A percentile compares a stretch with the other conserved stretches of the same genome.
phyloP scores from a whole-genome alignment of 2,797 vertebrate genomes.

The Amblyopsis hoosieri region DNA sequence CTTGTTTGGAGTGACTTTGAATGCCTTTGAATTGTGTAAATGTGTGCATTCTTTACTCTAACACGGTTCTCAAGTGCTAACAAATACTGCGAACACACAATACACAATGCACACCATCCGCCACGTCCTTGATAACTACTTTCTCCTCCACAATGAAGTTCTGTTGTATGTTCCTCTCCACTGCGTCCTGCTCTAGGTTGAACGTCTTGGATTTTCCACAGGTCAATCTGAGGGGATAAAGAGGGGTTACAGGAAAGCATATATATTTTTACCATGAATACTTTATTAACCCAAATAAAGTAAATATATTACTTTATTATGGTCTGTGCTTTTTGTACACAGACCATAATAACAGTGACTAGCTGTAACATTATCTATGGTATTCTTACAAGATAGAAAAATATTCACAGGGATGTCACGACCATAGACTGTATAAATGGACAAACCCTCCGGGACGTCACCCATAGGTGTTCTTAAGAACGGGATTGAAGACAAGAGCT shows the following conservation, averaged over 20 bases:
- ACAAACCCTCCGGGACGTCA: no score
- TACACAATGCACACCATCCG: constrained; percentile 46
- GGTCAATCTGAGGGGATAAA: constrained; percentile 57
- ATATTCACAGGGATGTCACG: no score
- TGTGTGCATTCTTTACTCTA: no score
- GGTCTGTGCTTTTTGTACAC: no score
- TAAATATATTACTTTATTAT: no score
- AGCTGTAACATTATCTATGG: no score
- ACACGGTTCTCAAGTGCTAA: neutral
- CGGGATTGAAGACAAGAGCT: no score
- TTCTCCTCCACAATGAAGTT: constrained; percentile 22
- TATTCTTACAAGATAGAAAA: no score
- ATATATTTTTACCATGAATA: no score
- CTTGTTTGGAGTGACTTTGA: neutral
- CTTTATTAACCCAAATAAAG: neutral
- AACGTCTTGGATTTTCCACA: constrained; percentile 52
- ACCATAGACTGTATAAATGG: no score
- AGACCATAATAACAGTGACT: no score
- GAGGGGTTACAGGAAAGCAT: neutral
- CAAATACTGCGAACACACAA: neutral
- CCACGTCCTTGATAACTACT: neutral
- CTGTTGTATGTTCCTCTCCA: neutral
- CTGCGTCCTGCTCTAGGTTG: constrained; percentile 6
- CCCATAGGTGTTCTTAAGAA: no score
- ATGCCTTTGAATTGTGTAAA: neutral